Conservation (phyloP, 2,888 invertebrate genomes). For the Rhorus exstirpatorius region DNA sequence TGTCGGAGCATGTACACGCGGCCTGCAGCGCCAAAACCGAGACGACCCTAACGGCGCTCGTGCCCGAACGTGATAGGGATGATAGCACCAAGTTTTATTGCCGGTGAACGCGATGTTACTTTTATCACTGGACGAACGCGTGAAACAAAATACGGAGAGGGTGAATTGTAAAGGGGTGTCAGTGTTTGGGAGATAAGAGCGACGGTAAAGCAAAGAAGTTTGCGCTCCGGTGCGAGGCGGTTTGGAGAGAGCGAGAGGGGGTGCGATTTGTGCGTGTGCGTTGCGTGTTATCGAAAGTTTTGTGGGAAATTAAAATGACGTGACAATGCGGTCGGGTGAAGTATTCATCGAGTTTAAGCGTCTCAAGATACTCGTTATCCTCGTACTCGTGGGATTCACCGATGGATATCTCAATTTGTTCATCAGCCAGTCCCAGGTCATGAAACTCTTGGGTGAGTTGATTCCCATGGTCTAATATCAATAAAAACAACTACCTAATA, state of each 20-base stretch:
- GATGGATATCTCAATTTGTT: constrained; percentile 92
- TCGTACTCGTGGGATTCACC: constrained; percentile 85
- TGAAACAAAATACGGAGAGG: constrained; percentile 32
- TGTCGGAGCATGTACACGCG: constrained; percentile 51
- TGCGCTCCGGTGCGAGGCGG: background rate
- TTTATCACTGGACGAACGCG: constrained; percentile 46
- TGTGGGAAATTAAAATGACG: constrained; percentile 74
- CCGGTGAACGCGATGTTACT: constrained; percentile 49
- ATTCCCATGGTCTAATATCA: background rate
- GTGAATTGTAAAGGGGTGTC: constrained; percentile 13
- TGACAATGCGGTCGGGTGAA: constrained; percentile 84
- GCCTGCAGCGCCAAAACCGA: constrained; percentile 28
- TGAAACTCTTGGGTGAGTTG: constrained; percentile 92
- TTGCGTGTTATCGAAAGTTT: constrained; percentile 39
- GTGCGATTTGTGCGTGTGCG: constrained; percentile 42
- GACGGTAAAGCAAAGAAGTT: constrained; percentile 1
- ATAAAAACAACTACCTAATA: background rate
- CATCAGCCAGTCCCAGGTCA: constrained; percentile 93
- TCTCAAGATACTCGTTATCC: constrained; percentile 80
- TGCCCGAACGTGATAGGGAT: constrained; percentile 52
- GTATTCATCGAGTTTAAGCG: constrained; percentile 83
- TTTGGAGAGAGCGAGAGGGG: constrained; percentile 20
- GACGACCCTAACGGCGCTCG: constrained; percentile 32
- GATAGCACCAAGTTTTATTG: constrained; percentile 53
- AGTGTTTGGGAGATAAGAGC: constrained; percentile 31